Evolutionary conservation across 2,888 invertebrate genomes (phyloP).

Genomic region (Epinotia demarniana): DNA sequence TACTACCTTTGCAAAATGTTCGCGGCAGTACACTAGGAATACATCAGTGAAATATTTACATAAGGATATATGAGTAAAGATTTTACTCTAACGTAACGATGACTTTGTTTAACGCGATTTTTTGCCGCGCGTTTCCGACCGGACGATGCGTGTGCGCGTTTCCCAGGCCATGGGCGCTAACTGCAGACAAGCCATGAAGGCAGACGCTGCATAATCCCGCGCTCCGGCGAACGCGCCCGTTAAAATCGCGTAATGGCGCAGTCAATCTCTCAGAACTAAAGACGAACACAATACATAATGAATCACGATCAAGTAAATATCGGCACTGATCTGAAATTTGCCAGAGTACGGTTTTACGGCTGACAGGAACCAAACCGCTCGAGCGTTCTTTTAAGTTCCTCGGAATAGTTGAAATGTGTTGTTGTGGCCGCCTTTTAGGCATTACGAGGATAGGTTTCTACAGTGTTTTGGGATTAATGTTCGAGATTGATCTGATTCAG

Average conservation of each 20-base stretch:
- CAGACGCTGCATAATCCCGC: constrained; percentile 67
- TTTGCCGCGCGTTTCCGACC: neutral
- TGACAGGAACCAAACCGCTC: constrained; percentile 64
- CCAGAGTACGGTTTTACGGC: constrained; percentile 74
- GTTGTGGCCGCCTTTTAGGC: constrained; percentile 10
- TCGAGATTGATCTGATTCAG: neutral
- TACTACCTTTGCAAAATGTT: neutral
- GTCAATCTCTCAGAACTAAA: constrained; percentile 57
- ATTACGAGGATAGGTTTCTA: constrained; percentile 4
- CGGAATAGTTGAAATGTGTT: constrained; percentile 35
- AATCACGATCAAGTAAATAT: constrained; percentile 75
- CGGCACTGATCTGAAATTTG: constrained; percentile 69
- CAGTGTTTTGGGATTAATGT: constrained; percentile 9
- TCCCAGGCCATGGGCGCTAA: constrained; percentile 58
- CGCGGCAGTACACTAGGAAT: neutral
- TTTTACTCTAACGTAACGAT: neutral
- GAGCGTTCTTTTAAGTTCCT: constrained; percentile 33
- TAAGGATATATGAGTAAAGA: neutral
- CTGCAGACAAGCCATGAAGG: constrained; percentile 55
- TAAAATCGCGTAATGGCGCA: constrained; percentile 68
- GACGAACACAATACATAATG: constrained; percentile 73
- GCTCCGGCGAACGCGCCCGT: constrained; percentile 67
- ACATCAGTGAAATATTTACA: neutral
- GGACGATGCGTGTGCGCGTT: constrained; percentile 60
- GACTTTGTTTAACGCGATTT: neutral